Base-by-base conservation (phyloP, 2,797 vertebrate genomes). In the Gorsachius magnificus region DNA sequence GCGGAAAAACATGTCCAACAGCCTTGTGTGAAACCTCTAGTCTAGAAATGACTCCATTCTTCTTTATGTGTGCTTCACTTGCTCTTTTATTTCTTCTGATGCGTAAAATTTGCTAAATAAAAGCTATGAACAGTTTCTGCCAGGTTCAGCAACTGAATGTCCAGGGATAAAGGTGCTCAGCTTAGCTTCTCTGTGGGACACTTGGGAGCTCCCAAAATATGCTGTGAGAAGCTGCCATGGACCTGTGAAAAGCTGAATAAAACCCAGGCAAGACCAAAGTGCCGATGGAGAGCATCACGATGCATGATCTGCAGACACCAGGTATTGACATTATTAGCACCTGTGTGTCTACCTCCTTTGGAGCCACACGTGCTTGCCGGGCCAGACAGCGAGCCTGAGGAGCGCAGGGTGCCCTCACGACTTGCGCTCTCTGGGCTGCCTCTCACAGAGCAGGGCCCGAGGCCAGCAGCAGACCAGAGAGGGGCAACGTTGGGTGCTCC, bases 321-420 rank as follows among this genome's bases (percentile, higher is more conserved):
- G 38, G 17, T 68, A 89, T 1, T 66, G 80, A 90, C 19, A 61
- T 16, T 54, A 76, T 46, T n/a, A 81, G n/a, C 35, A 46, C 0
- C 0, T 6, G 26, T 48, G 8, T 33, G 20, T 72, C 38, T 75
- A 68, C 54, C 36, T 80, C 28, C 45, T 54, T 57, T 51, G 71
- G n/a, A 95, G 41, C 61, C 38, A 75, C 50, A 14, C 12, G 46
- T 53, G 45, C 19, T 41, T 3, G 0, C n/a, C 74, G 20, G 70
- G 36, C 61, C 51, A 15, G 3, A 46, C 72, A 87, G 35, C 0
- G 0, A 83, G 65, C n/a, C 41, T 16, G 6, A 78, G 50, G 64
- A 54, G 33, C 0, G 0, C 54, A 65, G 54, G 35, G 18, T 13
- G 11, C 0, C 0, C 57, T 41, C 33, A 35, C 0, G 0, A 45